A percentile compares a stretch with the other conserved stretches of the same genome.
phyloP scores from a whole-genome alignment of 1,140 invertebrate genomes.

The Drosophila lacertosa region DNA sequence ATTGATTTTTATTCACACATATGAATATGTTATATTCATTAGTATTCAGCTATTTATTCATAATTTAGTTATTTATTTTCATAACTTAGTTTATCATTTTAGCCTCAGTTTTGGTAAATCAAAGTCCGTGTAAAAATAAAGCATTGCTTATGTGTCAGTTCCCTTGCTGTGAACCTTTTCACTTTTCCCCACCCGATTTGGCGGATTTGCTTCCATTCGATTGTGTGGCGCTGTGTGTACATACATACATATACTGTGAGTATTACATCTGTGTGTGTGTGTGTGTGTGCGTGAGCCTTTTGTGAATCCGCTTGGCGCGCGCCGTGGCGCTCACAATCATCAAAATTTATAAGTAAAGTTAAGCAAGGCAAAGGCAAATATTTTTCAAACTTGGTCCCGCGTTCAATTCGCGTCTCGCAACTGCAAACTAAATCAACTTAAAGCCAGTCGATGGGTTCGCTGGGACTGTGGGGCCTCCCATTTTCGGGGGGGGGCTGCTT shows the following conservation, averaged over 20 bases:
- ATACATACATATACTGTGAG: conserved; percentile 6
- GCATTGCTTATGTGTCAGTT: too few species aligned
- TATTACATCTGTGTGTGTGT: conserved; percentile 4
- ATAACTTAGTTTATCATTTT: too few species aligned
- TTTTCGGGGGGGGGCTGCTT: neutral
- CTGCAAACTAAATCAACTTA: conserved; percentile 73
- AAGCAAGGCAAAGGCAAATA: conserved; percentile 66
- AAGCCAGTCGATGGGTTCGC: conserved; percentile 47
- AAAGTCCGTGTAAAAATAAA: too few species aligned
- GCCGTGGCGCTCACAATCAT: conserved; percentile 56
- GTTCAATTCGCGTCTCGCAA: conserved; percentile 35
- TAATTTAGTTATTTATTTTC: too few species aligned
- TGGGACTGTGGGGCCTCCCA: neutral
- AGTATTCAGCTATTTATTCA: too few species aligned
- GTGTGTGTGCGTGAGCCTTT: conserved; percentile 17
- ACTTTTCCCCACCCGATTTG: conserved; percentile 1
- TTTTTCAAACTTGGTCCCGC: conserved; percentile 39
- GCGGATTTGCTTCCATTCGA: conserved; percentile 18
- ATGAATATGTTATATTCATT: too few species aligned
- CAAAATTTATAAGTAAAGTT: conserved; percentile 80
- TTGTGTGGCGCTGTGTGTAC: conserved; percentile 6
- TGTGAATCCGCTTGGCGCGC: conserved; percentile 24
- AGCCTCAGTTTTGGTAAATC: too few species aligned
- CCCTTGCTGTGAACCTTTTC: too few species aligned
- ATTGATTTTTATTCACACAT: too few species aligned